Base-by-base conservation (phyloP, 2,888 invertebrate genomes). In the Drosophila anceps region DNA sequence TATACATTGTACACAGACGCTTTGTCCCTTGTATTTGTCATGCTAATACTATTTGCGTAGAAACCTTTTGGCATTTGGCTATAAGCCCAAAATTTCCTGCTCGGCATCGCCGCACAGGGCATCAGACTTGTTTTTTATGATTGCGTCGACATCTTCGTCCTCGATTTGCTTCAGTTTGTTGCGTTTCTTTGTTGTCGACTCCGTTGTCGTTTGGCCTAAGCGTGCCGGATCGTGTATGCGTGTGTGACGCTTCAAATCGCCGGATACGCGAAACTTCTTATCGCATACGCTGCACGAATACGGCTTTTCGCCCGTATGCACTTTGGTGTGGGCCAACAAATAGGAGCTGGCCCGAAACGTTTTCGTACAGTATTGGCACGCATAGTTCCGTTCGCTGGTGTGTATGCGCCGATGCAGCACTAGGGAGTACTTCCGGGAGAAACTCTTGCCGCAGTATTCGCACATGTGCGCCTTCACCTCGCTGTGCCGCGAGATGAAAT, bases 381-480 rank as follows among this genome's bases (percentile, higher is more conserved):
- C 95, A 93, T 97, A 98, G 93, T 97, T 97, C 60, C 96, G 94
- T 91, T 98, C 98, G 12, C 97, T 96, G 0, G 97, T 97, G 92
- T 97, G 97, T 54, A 97, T 97, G 61, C 97, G 94, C 0, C 97
- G 94, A 92, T 98, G 98, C 0, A 98, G 95, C 58, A 96, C 97
- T 55, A 98, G 93, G 0, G 97, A 97, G 92, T 98, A 98, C 84
- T 97, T 90, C 4, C 98, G 94, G 0, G 97, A 97, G 93, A 98
- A 98, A 90, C 97, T 96, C 91, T 98, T 98, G 62, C 96, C 96
- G 91, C 98, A 98, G 91, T 96, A 98, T 90, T 97, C 97, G 91
- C 98, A 98, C 90, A 97, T 97, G 92, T 96, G 97, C 78, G 96
- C 95, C 92, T 97, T 97, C 92, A 96, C 94, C 50, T 95, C 95